These are phyloP conservation scores for Corythaeola cristata DNA, from an alignment of 2,113 vertebrate species.

Conservation along the genomic window DNA sequence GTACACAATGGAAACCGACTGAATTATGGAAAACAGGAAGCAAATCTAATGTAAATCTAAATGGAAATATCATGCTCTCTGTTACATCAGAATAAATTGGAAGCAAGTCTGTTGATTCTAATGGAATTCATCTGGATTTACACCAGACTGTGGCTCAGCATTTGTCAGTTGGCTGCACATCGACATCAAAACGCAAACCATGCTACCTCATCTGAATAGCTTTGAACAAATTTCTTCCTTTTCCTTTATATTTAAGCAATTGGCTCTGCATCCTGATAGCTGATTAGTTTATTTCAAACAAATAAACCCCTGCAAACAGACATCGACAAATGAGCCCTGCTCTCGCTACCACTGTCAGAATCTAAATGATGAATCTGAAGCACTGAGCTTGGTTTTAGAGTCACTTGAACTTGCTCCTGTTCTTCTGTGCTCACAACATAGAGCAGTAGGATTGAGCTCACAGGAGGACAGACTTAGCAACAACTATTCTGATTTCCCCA, in stretches of 20 bases:
- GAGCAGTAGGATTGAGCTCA: background rate
- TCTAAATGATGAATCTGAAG: background rate
- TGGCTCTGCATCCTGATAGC: conserved; percentile 7
- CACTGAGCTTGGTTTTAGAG: background rate
- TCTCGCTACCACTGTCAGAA: background rate
- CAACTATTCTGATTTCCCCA: background rate
- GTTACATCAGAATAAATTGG: conserved; percentile 56
- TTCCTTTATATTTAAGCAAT: conserved; percentile 24
- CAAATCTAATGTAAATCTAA: conserved; percentile 57
- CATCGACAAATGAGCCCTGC: background rate
- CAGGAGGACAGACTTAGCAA: background rate
- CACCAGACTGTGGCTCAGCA: conserved; percentile 46
- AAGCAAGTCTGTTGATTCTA: conserved; percentile 23
- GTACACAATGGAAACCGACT: conserved; percentile 3
- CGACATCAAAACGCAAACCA: background rate
- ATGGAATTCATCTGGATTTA: conserved; percentile 49
- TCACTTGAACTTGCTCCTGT: background rate
- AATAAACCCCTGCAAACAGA: conserved; percentile 1
- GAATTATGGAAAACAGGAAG: conserved; percentile 59
- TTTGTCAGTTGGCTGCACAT: conserved; percentile 49
- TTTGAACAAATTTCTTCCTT: conserved; percentile 42
- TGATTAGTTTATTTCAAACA: conserved; percentile 52
- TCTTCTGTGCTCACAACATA: background rate
- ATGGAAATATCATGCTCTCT: conserved; percentile 34
- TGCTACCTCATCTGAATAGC: conserved; percentile 26